phyloP scores from a whole-genome alignment of 64 coral and sea anemone species.

The Pachyseris speciosa region DNA sequence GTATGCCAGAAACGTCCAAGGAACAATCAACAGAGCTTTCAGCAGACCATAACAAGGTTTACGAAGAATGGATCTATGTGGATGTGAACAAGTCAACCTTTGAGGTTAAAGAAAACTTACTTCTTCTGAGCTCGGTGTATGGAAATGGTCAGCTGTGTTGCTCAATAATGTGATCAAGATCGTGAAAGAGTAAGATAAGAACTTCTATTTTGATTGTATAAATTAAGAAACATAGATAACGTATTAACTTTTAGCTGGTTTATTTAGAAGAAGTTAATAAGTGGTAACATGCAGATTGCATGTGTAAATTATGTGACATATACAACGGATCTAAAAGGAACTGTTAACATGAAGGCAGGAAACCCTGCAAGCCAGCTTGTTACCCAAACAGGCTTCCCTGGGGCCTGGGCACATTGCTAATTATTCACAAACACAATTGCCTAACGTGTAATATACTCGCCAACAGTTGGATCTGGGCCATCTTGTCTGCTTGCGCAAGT shows the following conservation, averaged over 20 bases:
- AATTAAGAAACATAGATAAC: background rate
- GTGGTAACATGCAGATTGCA: too few species aligned
- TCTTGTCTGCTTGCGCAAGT: too few species aligned
- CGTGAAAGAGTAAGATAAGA: background rate
- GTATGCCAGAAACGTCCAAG: background rate
- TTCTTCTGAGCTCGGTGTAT: constrained; percentile 73
- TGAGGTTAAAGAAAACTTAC: constrained; percentile 52
- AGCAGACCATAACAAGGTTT: constrained; percentile 7
- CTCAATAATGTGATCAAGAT: background rate
- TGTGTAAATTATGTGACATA: too few species aligned
- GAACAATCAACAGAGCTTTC: constrained; percentile 24
- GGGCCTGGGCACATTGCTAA: too few species aligned
- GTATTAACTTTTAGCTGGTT: background rate
- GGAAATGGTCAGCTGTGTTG: constrained; percentile 42
- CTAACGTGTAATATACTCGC: too few species aligned
- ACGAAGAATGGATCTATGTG: constrained; percentile 72
- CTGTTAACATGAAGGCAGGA: too few species aligned
- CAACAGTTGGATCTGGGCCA: too few species aligned
- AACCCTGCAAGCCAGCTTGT: too few species aligned
- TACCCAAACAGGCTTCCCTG: too few species aligned
- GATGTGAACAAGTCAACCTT: constrained; percentile 47
- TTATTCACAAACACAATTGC: too few species aligned
- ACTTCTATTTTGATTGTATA: background rate
- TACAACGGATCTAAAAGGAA: too few species aligned
- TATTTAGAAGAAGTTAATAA: too few species aligned